These are phyloP conservation scores for Dicyrtoma fusca DNA, from an alignment of 2,888 invertebrate genomes.

Conservation along the genomic window DNA sequence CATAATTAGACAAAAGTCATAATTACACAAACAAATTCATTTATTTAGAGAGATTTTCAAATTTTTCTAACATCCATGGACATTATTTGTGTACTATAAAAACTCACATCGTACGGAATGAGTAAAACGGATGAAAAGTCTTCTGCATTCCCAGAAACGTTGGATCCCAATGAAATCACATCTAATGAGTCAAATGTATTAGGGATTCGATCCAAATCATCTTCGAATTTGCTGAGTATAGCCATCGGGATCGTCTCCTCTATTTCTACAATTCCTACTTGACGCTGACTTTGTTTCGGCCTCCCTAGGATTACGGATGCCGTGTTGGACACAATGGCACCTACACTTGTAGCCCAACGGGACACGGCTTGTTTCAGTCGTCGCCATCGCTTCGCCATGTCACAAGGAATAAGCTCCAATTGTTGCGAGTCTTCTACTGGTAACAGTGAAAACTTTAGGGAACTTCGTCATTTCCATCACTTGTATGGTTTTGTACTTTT, in stretches of 20 bases:
- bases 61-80: neutral
- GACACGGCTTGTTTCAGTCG: constrained; percentile 13
- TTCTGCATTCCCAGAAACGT: neutral
- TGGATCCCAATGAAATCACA: neutral
- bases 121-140: constrained; percentile 27
- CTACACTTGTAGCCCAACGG: constrained; percentile 21
- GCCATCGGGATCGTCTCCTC: neutral
- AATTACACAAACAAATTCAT: neutral
- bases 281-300: neutral
- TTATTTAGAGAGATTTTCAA: neutral
- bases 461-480: too few species aligned
- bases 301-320: constrained; percentile 15
- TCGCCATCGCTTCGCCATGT: constrained; percentile 26
- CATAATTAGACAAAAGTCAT: too few species aligned
- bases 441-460: too few species aligned
- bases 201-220: constrained; percentile 25
- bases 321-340: constrained; percentile 21
- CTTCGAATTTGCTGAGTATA: constrained; percentile 22
- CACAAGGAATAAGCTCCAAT: too few species aligned
- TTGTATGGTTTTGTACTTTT: too few species aligned
- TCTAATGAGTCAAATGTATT: constrained; percentile 23
- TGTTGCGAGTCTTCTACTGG: too few species aligned
- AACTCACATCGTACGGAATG: constrained; percentile 26
- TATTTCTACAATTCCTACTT: constrained; percentile 8
- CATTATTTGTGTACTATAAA: neutral